Percentiles rank a stretch among this genome's conserved stretches.
Evolutionary conservation across 1,140 invertebrate species (phyloP).

Genomic region (Papilio glaucus): DNA sequence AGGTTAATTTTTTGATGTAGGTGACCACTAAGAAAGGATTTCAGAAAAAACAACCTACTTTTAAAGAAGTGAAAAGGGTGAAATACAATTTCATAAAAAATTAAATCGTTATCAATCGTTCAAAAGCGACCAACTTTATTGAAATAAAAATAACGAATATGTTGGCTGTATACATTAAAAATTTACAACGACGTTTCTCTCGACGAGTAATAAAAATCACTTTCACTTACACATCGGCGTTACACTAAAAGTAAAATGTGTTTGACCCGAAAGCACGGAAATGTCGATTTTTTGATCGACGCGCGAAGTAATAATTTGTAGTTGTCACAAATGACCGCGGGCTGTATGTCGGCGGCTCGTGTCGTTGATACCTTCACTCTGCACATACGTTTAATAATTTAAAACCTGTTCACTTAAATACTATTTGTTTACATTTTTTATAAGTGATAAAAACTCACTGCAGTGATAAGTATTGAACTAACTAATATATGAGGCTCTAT

Average conservation of each 20-base stretch:
- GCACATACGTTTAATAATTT: neutral
- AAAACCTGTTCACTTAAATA: neutral
- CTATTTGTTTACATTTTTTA: neutral
- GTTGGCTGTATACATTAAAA: neutral
- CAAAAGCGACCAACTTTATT: neutral
- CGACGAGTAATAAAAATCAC: constrained; percentile 2
- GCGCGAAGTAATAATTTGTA: constrained; percentile 10
- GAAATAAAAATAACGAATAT: neutral
- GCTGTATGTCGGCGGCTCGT: neutral
- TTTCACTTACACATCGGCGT: neutral
- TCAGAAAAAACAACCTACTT: too few relatives aligned
- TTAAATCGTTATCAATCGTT: too few relatives aligned
- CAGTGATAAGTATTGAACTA: too few relatives aligned
- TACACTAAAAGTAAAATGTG: neutral
- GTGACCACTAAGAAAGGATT: too few relatives aligned
- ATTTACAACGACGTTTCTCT: constrained; percentile 8
- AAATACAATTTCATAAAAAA: too few relatives aligned
- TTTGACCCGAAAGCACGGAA: constrained; percentile 17
- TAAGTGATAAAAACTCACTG: too few relatives aligned
- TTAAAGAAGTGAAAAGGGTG: too few relatives aligned
- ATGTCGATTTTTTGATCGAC: constrained; percentile 19
- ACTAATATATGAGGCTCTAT: too few relatives aligned
- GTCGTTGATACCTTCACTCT: too few relatives aligned
- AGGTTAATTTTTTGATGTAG: too few relatives aligned
- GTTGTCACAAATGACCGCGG: neutral